Base-by-base conservation (phyloP, 1,140 invertebrate species). In the Magallana ariakensis region DNA sequence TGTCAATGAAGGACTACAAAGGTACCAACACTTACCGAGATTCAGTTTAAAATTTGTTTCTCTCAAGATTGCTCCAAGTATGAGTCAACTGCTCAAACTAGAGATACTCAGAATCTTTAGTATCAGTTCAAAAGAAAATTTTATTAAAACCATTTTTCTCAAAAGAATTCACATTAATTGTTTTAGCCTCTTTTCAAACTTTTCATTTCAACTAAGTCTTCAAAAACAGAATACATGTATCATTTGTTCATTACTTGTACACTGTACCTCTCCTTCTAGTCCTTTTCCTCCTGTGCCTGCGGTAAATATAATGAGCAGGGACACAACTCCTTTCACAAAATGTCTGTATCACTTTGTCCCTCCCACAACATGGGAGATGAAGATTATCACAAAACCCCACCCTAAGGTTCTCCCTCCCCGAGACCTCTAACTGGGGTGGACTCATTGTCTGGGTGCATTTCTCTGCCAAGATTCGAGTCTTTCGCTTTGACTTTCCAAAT, bases 401-500 rank as follows among this genome's bases (percentile, higher is more conserved):
- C 9, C 66, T 75, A 13, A 75, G 22, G 2, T 26, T 22, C 66
- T 75, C 22, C 66, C 66, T 75, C 66, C 66, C 19, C 9, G 15
- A 26, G 66, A 75, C 22, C 22, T 75, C 10, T 3, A 22, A 33
- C 13, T 22, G 22, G 7, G 66, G 19, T 13, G 13, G 66, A 10
- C 33, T 26, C 19, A 15, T 26, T 33, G 80, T 82, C 55, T 53
- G 33, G 46, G 55, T 55, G 19, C 80, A 82, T 16, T 82, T 82
- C 33, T 82, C 80, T 26, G 66, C 19, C 15, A 80, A 19, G 1
- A 56, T n/a, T 22, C 1, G 80, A 1, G 80, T 82, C 33, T 19
- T 82, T 13, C 1, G 46, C 4, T 16, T 56, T 56, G 46, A 54
- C 46, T 82, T 82, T n/a, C 80, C 80, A 82, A 82, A 82, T 82